phyloP scores from a whole-genome alignment of 2,113 vertebrate species.

The Odobenus rosmarus region DNA sequence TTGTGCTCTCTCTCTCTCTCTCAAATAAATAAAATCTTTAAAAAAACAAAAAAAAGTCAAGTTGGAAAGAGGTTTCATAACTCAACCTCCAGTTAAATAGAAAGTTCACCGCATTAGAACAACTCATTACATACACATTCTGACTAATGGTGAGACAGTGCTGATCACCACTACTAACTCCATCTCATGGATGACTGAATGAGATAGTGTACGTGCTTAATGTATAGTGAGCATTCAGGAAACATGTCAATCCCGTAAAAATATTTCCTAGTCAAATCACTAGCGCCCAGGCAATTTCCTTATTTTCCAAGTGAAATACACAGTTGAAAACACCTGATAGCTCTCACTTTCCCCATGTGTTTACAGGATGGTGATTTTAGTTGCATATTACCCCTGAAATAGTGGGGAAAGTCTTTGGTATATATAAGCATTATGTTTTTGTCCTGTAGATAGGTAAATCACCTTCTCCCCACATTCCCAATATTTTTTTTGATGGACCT shows the following conservation, averaged over 20 bases:
- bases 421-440: background rate
- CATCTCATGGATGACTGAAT: background rate
- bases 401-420: background rate
- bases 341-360: background rate
- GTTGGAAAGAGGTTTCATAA: background rate
- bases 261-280: background rate
- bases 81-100: background rate
- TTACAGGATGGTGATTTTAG: background rate
- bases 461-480: background rate
- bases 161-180: fast-evolving
- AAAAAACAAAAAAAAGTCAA: background rate
- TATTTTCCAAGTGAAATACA: background rate
- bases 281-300: fast-evolving
- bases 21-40: background rate
- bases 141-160: background rate
- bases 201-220: fast-evolving
- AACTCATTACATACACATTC: background rate
- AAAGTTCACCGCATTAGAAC: background rate
- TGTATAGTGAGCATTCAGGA: fast-evolving
- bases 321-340: background rate
- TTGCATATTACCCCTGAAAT: background rate
- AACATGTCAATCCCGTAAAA: fast-evolving
- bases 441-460: background rate
- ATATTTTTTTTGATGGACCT: fast-evolving
- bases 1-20: background rate